Evolutionary conservation across 2,797 vertebrate genomes (phyloP), one percentile per base, ranked within the genome.

Genomic region (Cossypha dichroa): DNA sequence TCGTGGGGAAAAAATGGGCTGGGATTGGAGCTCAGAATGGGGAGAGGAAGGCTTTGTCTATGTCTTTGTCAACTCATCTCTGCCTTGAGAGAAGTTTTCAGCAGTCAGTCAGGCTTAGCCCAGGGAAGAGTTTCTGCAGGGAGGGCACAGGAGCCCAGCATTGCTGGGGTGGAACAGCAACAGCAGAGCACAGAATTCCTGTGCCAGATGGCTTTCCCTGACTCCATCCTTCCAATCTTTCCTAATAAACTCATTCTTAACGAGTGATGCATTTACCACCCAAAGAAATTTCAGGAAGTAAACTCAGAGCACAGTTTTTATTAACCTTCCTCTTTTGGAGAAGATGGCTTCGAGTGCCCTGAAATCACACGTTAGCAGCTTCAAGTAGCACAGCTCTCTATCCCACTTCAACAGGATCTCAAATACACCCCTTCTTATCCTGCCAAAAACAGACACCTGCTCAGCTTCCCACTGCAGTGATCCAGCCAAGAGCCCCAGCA

Each of bases 281-380:
- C 49, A 45, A 74, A 79, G 46, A 49, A 72, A 72, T 43, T 36
- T 40, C 41, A 38, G 64, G 68, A 80, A 69, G 63, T 26, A 76
- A 85, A 41, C 36, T 74, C 75, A 38, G 48, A 10, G 29, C 41
- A 22, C 2, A 2, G 34, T 16, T 74, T 73, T 77, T 67, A 82
- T 86, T 70, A 90, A 85, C 56, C 38, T 89, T 41, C 46, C 60
- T 85, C 81, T 85, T 92, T 67, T 25, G 34, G 64, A 93, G 64
- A 73, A 43, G 63, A 96, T 78, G 59, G 46, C 55, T 95, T 95
- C 76, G 84, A 92, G 95, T 63, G 76, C 73, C 88, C 79, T 81
- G 69, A 73, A 95, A 93, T 78, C 85, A 93, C 92, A 93, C 11
- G 4, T 93, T 91, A 92, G 64, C 93, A 93, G 90, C 83, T 95